Percentiles rank a stretch among this genome's conserved stretches.
phyloP scores from a whole-genome alignment of 2,113 vertebrate genomes.

The Tautogolabrus adspersus region DNA sequence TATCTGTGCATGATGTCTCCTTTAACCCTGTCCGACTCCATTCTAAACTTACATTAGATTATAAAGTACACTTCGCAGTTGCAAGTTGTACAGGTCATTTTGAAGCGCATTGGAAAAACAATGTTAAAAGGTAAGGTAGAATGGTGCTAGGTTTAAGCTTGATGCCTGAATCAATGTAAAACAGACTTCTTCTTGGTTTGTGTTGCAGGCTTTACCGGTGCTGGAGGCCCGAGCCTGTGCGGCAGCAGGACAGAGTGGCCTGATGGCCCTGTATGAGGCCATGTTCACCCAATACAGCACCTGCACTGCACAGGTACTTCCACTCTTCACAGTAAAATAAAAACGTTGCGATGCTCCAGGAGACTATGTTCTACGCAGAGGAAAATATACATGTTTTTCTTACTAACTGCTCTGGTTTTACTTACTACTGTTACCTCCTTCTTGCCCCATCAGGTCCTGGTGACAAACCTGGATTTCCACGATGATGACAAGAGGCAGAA shows the following conservation, averaged over 20 bases:
- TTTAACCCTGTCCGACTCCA: no score
- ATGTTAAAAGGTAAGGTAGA: no score
- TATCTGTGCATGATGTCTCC: no score
- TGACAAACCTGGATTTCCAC: slow-evolving; percentile 97
- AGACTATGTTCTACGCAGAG: neutral
- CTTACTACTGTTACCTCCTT: neutral
- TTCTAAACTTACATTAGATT: no score
- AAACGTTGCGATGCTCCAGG: neutral
- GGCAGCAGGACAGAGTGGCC: slow-evolving; percentile 96
- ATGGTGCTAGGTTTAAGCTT: no score
- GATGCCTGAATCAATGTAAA: no score
- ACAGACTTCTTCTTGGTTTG: neutral
- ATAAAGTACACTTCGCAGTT: no score
- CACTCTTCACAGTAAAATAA: neutral
- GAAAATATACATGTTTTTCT: neutral
- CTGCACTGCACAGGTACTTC: slow-evolving; percentile 93
- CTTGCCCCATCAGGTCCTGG: slow-evolving; percentile 87
- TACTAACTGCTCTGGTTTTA: neutral
- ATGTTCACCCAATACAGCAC: slow-evolving; percentile 99
- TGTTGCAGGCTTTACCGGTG: slow-evolving; percentile 88
- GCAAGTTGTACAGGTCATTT: no score
- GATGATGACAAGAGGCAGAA: slow-evolving; percentile 96
- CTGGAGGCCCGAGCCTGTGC: slow-evolving; percentile 97
- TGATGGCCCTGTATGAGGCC: slow-evolving; percentile 98
- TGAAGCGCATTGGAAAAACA: no score